Evolutionary conservation across 2,113 vertebrate species (phyloP).

Genomic region (Sapajus apella): DNA sequence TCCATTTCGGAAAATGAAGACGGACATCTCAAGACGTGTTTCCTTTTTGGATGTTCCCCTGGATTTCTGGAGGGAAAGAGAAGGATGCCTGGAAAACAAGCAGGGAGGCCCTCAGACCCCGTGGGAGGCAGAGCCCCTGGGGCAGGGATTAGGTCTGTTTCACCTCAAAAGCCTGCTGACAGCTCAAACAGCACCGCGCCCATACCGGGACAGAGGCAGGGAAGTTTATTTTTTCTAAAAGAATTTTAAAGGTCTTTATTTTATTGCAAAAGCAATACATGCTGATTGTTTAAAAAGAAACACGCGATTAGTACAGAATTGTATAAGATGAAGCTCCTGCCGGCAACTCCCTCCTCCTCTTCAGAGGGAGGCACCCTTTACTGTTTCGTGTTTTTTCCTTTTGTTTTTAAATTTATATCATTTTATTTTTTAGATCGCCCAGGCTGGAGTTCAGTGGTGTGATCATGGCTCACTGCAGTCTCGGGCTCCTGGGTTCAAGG

Average conservation of each 20-base stretch:
- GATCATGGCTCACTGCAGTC: too few relatives aligned
- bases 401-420: too few relatives aligned
- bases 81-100: background rate
- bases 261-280: background rate
- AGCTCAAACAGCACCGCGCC: background rate
- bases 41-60: background rate
- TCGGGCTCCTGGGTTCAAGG: too few relatives aligned
- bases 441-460: too few relatives aligned
- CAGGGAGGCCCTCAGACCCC: background rate
- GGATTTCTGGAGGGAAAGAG: background rate
- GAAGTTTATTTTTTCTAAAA: constrained; percentile 41
- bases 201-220: background rate
- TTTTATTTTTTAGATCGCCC: too few relatives aligned
- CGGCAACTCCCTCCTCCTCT: background rate
- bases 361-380: background rate
- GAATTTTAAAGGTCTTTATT: constrained; percentile 45
- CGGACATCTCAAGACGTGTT: background rate
- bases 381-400: background rate
- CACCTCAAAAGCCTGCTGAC: background rate
- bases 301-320: background rate
- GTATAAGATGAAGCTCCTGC: background rate
- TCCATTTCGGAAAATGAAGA: background rate
- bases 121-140: background rate
- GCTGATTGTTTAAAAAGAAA: background rate
- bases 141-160: background rate